Conservation (phyloP, 1,140 invertebrate species). For the Drosophila erecta region DNA sequence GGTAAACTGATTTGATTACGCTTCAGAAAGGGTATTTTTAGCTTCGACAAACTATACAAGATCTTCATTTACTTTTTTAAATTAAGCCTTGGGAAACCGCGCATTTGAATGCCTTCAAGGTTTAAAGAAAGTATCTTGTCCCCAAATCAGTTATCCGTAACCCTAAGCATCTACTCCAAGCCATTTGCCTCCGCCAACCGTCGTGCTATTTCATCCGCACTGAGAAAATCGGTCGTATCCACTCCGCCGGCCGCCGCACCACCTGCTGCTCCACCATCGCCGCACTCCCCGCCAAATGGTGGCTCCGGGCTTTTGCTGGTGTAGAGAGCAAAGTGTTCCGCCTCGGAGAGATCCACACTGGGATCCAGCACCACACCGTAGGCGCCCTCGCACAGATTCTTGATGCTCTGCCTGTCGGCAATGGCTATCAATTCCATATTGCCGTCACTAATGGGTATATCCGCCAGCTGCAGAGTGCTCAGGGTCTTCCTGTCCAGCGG, state of each 20-base stretch:
- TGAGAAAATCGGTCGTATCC: constrained; percentile 87
- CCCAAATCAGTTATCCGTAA: constrained; percentile 10
- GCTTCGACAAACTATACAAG: no score
- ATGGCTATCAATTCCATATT: constrained; percentile 84
- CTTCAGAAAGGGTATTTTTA: no score
- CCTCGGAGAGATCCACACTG: constrained; percentile 90
- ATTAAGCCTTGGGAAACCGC: background rate
- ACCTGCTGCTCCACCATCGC: constrained; percentile 86
- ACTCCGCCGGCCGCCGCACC: constrained; percentile 59
- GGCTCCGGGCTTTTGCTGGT: constrained; percentile 92
- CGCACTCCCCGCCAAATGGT: constrained; percentile 92
- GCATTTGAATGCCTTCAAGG: background rate
- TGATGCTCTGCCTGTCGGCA: constrained; percentile 81
- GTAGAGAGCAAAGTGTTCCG: constrained; percentile 94
- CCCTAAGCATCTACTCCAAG: constrained; percentile 34
- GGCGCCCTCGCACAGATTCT: constrained; percentile 79
- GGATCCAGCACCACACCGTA: constrained; percentile 80
- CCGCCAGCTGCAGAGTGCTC: constrained; percentile 81
- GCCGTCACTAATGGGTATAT: constrained; percentile 81
- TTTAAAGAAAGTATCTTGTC: no score
- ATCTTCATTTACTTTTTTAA: no score
- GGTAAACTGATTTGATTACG: constrained; percentile 16
- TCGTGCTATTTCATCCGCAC: constrained; percentile 75
- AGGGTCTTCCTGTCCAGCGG: constrained; percentile 80
- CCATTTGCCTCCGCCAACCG: constrained; percentile 77